phyloP scores from a whole-genome alignment of 2,888 invertebrate genomes.

The Eudasyphora cyanicolor region DNA sequence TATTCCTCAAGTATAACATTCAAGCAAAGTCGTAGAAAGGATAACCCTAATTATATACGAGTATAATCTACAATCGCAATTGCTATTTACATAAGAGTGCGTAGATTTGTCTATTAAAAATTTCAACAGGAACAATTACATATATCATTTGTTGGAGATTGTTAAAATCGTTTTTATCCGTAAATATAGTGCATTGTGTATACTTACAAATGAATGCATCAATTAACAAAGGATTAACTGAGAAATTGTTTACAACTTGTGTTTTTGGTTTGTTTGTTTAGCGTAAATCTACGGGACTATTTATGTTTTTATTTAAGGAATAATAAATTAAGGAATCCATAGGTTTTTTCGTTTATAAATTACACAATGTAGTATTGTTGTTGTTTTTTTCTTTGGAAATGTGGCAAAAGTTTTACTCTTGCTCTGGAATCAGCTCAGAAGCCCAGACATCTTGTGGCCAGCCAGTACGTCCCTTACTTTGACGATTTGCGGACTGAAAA shows the following conservation, averaged over 20 bases:
- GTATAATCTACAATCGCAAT: too few relatives aligned
- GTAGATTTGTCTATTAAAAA: conserved; percentile 46
- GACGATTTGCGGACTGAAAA: conserved; percentile 73
- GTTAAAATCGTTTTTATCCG: conserved; percentile 45
- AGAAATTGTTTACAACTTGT: conserved; percentile 45
- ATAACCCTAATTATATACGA: too few relatives aligned
- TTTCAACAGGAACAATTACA: conserved; percentile 28
- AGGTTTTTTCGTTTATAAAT: conserved; percentile 24
- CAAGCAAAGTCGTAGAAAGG: too few relatives aligned
- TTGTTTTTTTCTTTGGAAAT: conserved; percentile 24
- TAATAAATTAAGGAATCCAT: conserved; percentile 59
- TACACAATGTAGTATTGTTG: not conserved
- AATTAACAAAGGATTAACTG: conserved; percentile 59
- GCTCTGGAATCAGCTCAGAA: conserved; percentile 86
- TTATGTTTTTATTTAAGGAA: conserved; percentile 45
- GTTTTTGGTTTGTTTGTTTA: conserved; percentile 38
- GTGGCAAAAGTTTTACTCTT: conserved; percentile 78
- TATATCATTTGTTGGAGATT: conserved; percentile 36
- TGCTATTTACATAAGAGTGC: too few relatives aligned
- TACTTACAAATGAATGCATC: conserved; percentile 50
- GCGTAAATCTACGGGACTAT: conserved; percentile 28
- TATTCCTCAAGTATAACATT: too few relatives aligned
- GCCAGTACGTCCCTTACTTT: conserved; percentile 91
- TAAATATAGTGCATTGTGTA: conserved; percentile 44
- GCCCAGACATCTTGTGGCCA: conserved; percentile 99